Base-by-base conservation (phyloP, 2,888 invertebrate species). In the Leptinotarsa rubiginosa region DNA sequence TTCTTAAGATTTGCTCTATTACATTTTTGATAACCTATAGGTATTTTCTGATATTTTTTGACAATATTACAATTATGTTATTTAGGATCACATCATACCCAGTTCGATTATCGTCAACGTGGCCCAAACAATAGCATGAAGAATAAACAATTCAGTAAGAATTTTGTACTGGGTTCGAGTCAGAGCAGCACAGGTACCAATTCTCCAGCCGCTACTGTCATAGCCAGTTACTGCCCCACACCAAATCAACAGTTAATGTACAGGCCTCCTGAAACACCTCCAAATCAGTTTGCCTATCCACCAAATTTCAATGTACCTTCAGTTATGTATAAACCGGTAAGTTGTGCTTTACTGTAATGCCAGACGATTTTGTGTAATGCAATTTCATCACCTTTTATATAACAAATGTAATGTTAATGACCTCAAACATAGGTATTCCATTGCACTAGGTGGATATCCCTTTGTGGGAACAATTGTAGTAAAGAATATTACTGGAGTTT, bases 101-200 rank as follows among this genome's bases (percentile, higher is more conserved):
- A 62, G 49, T 77, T 72, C 50, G 77, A 79, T 22, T 72, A 62
- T 49, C 77, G 77, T 16, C 77, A 74, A 20, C 77, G 76, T 13
- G 65, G 16, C 10, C 7, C 47, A 7, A 70, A 68, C 67, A 67
- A 69, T 65, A 49, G 74, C 69, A 25, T 74, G 22, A 79, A 77
- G 65, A 70, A 74, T 7, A 75, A 74, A 18, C 76, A 67, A 25
- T 74, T 72, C 65, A 20, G 59, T 52, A 85, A 83, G 72, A 82
- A 78, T 50, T 81, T 82, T 75, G 47, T 81, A 12, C 77, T 84
- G 73, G 80, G 83, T 72, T 87, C 87, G 41, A 87, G 87, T 81
- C 87, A 87, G 70, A 86, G 85, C 73, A 87, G 87, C 75, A 86
- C 86, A 1, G 88, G 87, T n/a, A 85, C 87, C 3, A 87, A 84